phyloP scores from a whole-genome alignment of 92 coral and sea anemone species.

The Meandrina meandrites region DNA sequence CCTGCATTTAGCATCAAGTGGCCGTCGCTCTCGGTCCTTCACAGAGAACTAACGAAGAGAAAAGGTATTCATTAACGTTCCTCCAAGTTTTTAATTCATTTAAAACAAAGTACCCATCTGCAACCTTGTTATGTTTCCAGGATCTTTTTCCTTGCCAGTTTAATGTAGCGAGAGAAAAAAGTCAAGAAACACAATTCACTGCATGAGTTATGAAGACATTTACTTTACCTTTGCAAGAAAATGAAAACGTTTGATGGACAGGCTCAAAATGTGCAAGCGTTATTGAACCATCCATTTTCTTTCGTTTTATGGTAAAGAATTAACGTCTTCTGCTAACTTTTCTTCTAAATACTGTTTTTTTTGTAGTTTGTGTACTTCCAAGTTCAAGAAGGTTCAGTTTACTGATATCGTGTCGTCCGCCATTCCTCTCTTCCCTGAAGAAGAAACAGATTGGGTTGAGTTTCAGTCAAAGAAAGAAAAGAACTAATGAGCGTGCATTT shows the following conservation, averaged over 20 bases:
- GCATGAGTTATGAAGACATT: no score
- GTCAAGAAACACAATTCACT: no score
- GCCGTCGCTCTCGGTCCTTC: conserved; percentile 78
- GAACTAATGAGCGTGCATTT: background rate
- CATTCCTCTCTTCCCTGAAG: conserved; percentile 35
- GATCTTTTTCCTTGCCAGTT: background rate
- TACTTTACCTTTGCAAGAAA: background rate
- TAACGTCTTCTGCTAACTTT: background rate
- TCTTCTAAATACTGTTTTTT: background rate
- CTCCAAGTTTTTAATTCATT: background rate
- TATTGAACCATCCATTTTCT: no score
- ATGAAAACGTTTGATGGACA: background rate
- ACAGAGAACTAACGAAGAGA: background rate
- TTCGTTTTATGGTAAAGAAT: background rate
- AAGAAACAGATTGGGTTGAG: conserved; percentile 57
- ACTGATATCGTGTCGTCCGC: conserved; percentile 58
- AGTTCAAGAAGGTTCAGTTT: conserved; percentile 57
- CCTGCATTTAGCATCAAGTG: conserved; percentile 78
- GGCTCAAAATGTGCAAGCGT: background rate
- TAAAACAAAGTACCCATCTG: background rate
- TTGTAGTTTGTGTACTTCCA: conserved; percentile 12
- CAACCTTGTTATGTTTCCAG: background rate
- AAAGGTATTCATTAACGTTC: conserved; percentile 8
- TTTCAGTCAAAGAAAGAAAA: conserved; percentile 65
- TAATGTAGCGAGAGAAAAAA: background rate